Percentiles rank a stretch among this genome's conserved stretches.
Conservation (phyloP, 2,888 invertebrate genomes). For the Nephrotoma flavescens region DNA sequence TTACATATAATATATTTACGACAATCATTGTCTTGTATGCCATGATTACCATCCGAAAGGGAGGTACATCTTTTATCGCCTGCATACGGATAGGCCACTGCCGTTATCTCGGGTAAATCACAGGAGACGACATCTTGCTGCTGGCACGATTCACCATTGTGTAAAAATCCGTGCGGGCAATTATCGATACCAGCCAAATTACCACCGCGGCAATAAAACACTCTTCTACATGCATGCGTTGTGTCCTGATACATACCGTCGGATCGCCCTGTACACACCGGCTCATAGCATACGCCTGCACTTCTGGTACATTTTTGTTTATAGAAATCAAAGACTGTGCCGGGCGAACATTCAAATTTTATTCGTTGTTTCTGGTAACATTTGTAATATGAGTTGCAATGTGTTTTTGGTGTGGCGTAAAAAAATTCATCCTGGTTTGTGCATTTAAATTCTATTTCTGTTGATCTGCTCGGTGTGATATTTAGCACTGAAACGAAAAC, state of each 20-base stretch:
- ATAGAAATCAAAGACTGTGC: constrained; percentile 40
- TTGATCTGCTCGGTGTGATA: background rate
- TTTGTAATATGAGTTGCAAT: constrained; percentile 42
- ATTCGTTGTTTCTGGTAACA: constrained; percentile 27
- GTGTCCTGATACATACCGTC: constrained; percentile 43
- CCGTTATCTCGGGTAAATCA: constrained; percentile 31
- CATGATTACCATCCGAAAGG: constrained; percentile 21
- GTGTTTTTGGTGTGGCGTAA: constrained; percentile 40
- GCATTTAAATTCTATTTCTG: constrained; percentile 13
- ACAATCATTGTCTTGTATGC: constrained; percentile 19
- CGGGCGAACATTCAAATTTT: constrained; percentile 37
- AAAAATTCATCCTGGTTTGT: constrained; percentile 19
- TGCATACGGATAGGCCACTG: constrained; percentile 20
- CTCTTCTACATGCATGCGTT: constrained; percentile 40
- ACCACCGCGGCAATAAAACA: constrained; percentile 36
- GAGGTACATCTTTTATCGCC: constrained; percentile 20
- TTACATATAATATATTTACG: constrained; percentile 21
- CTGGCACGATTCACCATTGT: constrained; percentile 37
- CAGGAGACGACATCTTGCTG: constrained; percentile 32
- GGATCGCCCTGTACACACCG: constrained; percentile 40
- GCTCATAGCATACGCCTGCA: constrained; percentile 41
- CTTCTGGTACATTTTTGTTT: constrained; percentile 38
- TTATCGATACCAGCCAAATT: constrained; percentile 34
- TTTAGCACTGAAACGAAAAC: background rate
- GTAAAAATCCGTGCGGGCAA: constrained; percentile 34